Base-by-base conservation (phyloP, 1,140 invertebrate species). In the Papilio helenus region DNA sequence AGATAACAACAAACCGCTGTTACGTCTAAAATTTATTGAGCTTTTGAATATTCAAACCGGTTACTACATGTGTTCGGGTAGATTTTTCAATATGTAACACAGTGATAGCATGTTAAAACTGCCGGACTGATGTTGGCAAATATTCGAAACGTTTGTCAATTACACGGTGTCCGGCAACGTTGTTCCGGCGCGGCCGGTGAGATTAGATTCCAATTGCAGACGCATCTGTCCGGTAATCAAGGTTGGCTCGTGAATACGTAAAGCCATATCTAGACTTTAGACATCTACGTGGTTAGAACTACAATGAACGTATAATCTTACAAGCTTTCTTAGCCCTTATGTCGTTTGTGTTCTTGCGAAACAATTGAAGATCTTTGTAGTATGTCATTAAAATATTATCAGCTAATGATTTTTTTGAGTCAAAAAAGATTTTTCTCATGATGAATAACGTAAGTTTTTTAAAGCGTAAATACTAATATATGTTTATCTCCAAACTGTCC, bases 201-300 rank as follows among this genome's bases (percentile, higher is more conserved):
- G 84, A 89, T 89, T 88, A 86, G 85, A 87, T 88, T 89, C 85
- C 83, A 85, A 86, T 85, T 86, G 87, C 84, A 84, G 81, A 82
- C 84, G 83, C 86, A 89, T 88, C 82, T 85, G 84, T 85, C 82
- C 85, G 81, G 81, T 87, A 88, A 90, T 89, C 87, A 85, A 87
- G 80, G 83, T 81, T 79, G 83, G 85, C 85, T 88, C 86, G 87
- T 91, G 85, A 83, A 85, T 84, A 79, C 72, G 39, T 78, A 26
- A 34, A 78, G 80, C 23, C 71, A 76, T 65, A 79, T 72, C 79
- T 72, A 34, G 71, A 12, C 78, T 68, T 65, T 79, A 81, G 83
- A 86, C 79, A 80, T 77, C 72, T 84, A 85, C 82, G 83, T 83
- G 78, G 61, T 16, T 74, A 49, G 72, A 74, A 74, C 14, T 51